These are phyloP conservation scores for Zootoca vivipara DNA, from an alignment of 2,113 vertebrate species.

Conservation along the genomic window DNA sequence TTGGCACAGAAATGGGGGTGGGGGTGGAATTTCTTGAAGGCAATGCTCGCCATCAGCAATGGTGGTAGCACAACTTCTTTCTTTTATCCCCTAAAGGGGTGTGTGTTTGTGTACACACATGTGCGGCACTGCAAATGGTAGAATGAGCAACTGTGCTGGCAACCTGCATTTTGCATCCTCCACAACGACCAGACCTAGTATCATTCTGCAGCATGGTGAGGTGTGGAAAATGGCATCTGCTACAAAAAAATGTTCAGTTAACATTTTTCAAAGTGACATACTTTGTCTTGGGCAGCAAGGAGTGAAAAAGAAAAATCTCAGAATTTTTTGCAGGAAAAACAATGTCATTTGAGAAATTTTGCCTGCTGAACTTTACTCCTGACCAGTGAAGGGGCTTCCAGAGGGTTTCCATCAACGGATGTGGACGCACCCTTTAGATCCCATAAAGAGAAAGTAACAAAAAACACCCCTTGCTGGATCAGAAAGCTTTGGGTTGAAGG, in stretches of 20 bases:
- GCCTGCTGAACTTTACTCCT: neutral
- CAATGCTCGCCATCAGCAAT: neutral
- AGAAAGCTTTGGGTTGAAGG: neutral
- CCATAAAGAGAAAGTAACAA: no score
- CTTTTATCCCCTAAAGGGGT: neutral
- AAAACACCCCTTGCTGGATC: neutral
- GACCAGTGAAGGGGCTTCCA: neutral
- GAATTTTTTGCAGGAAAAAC: no score
- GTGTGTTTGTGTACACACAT: no score
- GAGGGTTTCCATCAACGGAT: neutral
- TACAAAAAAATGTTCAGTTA: no score
- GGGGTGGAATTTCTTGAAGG: neutral
- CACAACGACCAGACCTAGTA: neutral
- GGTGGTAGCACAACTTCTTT: neutral
- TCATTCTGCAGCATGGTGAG: no score
- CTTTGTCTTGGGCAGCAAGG: no score
- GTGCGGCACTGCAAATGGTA: neutral
- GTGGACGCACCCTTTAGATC: neutral
- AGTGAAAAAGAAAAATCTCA: no score
- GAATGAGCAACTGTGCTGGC: neutral
- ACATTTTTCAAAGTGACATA: no score
- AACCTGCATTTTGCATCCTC: neutral
- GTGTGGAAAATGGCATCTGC: no score
- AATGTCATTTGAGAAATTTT: no score
- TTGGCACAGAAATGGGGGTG: neutral